phyloP scores from a whole-genome alignment of 2,797 vertebrate genomes.

The Acrocephalus scirpaceus region DNA sequence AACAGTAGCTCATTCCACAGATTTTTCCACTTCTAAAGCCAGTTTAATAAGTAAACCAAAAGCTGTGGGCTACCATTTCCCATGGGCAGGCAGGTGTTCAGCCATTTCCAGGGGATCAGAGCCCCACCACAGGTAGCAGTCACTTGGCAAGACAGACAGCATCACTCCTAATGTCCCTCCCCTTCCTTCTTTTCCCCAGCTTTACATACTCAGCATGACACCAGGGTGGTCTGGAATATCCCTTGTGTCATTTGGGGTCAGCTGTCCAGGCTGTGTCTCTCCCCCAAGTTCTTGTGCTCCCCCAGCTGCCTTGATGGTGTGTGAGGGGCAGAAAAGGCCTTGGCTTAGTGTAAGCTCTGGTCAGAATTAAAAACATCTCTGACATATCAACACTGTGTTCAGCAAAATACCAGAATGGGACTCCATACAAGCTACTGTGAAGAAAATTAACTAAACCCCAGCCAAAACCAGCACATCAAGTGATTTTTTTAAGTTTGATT shows the following conservation, averaged over 20 bases:
- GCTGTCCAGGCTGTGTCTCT: not conserved
- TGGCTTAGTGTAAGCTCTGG: not conserved
- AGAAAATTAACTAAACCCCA: not conserved
- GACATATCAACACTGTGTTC: no score
- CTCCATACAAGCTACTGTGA: not conserved
- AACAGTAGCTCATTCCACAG: not conserved
- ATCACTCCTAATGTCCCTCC: fast-evolving
- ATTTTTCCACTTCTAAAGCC: not conserved
- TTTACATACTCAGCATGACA: not conserved
- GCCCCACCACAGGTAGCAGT: fast-evolving
- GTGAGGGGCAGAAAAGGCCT: not conserved
- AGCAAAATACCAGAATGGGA: fast-evolving
- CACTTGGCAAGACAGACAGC: not conserved
- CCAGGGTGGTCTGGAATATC: not conserved
- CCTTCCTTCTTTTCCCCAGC: not conserved
- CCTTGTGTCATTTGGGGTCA: not conserved
- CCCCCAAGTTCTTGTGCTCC: not conserved
- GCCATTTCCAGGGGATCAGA: not conserved
- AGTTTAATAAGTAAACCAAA: not conserved
- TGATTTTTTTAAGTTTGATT: not conserved
- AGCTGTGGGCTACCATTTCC: not conserved
- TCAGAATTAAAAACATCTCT: not conserved
- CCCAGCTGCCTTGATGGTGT: not conserved
- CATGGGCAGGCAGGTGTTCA: not conserved
- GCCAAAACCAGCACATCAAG: not conserved